Evolutionary conservation across 2,888 invertebrate species (phyloP), one percentile per base, ranked within the genome.

Genomic region (Leucozona laternaria): DNA sequence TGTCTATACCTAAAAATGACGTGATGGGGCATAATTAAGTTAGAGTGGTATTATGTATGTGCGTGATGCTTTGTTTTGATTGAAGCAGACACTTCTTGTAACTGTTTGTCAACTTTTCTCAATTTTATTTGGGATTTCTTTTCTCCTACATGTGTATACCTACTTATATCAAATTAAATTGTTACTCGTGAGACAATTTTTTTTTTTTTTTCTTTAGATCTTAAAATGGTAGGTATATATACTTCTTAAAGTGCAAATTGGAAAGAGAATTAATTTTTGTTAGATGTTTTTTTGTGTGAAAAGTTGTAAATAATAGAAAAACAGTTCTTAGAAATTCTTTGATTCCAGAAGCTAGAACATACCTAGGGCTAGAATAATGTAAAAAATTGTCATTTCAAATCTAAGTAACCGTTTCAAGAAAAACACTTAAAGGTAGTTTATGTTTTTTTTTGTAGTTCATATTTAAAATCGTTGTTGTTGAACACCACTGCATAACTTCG

Each of bases 101-200:
- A 48, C 43, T 68, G 25, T 72, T 45, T 78, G 64, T 50, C 20
- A 68, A 37, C n/a, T 50, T 37, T 8, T 53, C 34, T 13, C 37
- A 31, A 68, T 55, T 28, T 45, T 6, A 50, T 48, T 73, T 50
- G 34, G 48, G 37, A 53, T 25, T 62, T n/a, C n/a, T n/a, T 53
- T 64, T 15, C 2, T 45, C 31, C 10, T 75, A 53, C 25, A 43
- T 28, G 20, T 50, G 37, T 68, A 45, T 60, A n/a, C n/a, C n/a
- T n/a, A n/a, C n/a, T n/a, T n/a, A 40, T 28, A 31, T 31, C 31
- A 64, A 82, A 82, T 82, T 82, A 43, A 64, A 77, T 77, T 77
- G 37, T 22, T 10, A 48, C 1, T 60, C 40, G 15, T 60, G 60
- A 60, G 10, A 17, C 2, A 11, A n/a, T 25, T 31, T 31, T 31